Base-by-base conservation (phyloP, 2,888 invertebrate genomes). In the Globia sparganii region DNA sequence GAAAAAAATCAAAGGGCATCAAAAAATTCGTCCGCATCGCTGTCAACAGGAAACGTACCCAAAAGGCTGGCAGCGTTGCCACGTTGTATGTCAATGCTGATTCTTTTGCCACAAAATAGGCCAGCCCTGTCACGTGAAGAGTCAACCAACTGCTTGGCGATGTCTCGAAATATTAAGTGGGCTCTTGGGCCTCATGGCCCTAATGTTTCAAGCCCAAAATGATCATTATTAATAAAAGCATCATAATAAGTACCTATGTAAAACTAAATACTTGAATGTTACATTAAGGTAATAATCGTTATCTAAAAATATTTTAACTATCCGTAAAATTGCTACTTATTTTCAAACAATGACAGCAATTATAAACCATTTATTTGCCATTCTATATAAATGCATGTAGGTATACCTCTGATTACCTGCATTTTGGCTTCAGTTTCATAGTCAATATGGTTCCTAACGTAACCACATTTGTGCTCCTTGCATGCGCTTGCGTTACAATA, bases 401-500 rank as follows among this genome's bases (percentile, higher is more conserved):
- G 11, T 21, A 49, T 58, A 13, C 53, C 8, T 61, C 15, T 0
- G 6, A 25, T 34, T 34, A 25, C 1, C 13, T 28, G 9, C 62
- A 62, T n/a, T 69, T 56, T 21, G 11, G 2, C 2, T 37, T 64
- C 15, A 53, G 18, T 21, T 72, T 46, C 15, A 11, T 25, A 6
- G 25, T 4, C 53, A 70, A 37, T 6, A 77, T 78, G 77, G 34
- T 62, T 53, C 15, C 43, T n/a, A 37, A 37, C n/a, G 15, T 37
- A 11, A 46, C 18, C 21, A 21, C 0, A 37, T 28, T 70, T 0
- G 13, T 70, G 11, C 0, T 78, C 4, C 6, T 77, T 31, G 78
- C 28, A 15, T 70, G 53, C 13, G 28, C 25, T 28, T 77, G 43
- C 37, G 62, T 31, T 11, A 8, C n/a, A 15, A 46, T 46, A 70